Conservation (phyloP, 1,140 invertebrate genomes). For the Bombus breviceps region DNA sequence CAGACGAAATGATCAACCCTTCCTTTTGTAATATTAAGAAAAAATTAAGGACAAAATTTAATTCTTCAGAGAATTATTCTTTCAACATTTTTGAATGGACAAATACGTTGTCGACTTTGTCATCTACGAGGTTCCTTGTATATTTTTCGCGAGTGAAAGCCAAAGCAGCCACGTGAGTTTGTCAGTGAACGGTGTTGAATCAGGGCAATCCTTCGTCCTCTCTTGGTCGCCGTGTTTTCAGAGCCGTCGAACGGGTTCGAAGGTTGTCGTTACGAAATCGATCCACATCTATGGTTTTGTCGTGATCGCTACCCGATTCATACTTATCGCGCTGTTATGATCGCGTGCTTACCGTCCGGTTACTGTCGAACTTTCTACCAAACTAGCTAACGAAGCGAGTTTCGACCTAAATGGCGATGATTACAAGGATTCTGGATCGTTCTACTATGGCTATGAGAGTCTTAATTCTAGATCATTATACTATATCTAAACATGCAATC, state of each 20-base stretch:
- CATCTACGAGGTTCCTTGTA: constrained; percentile 10
- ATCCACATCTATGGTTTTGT: constrained; percentile 19
- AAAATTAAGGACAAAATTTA: background rate
- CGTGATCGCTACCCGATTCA: constrained; percentile 27
- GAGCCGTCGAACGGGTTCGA: constrained; percentile 51
- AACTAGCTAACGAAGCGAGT: background rate
- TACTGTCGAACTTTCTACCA: constrained; percentile 21
- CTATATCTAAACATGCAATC: background rate
- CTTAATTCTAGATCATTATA: background rate
- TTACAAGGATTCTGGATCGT: background rate
- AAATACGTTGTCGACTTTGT: background rate
- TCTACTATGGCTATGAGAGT: background rate
- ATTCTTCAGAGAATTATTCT: background rate
- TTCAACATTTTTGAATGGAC: too few relatives aligned
- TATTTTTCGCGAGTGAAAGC: constrained; percentile 48
- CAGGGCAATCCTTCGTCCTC: constrained; percentile 36
- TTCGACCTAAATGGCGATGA: background rate
- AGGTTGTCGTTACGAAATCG: constrained; percentile 53
- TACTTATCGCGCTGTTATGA: constrained; percentile 32
- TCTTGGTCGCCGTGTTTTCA: constrained; percentile 31
- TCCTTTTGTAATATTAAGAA: too few relatives aligned
- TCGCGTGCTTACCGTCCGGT: constrained; percentile 16
- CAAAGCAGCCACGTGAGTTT: constrained; percentile 26
- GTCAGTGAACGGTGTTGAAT: constrained; percentile 27
- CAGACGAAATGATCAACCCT: too few relatives aligned